Evolutionary conservation across 2,113 vertebrate genomes (phyloP).

Genomic region (Oryzias woworae): DNA sequence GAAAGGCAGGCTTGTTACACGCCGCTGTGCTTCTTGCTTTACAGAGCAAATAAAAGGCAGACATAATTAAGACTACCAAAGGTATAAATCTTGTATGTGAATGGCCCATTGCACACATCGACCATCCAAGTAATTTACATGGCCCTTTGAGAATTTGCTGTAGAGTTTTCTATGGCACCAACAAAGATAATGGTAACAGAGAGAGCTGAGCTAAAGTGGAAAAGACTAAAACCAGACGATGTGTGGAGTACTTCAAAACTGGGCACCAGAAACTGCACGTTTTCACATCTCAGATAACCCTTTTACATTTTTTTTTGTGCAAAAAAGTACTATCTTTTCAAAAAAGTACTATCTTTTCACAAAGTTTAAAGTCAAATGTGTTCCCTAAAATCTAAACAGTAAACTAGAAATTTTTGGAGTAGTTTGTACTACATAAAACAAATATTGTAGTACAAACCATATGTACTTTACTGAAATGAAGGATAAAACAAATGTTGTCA

Average conservation of each 20-base stretch:
- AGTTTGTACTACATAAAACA: no score
- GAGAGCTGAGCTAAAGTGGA: neutral
- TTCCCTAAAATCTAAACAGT: no score
- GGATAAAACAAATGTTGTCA: no score
- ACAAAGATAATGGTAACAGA: slow-evolving; percentile 33
- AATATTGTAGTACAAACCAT: no score
- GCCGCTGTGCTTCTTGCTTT: slow-evolving; percentile 68
- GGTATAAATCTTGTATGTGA: slow-evolving; percentile 73
- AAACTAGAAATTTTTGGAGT: no score
- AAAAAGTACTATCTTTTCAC: no score
- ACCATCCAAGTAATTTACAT: slow-evolving; percentile 69
- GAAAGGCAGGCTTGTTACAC: slow-evolving; percentile 59
- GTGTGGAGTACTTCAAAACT: slow-evolving; percentile 8
- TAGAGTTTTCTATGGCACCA: slow-evolving; percentile 55
- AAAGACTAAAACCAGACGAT: slow-evolving; percentile 5
- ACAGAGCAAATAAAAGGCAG: slow-evolving; percentile 75
- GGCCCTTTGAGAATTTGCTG: slow-evolving; percentile 66
- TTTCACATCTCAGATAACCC: neutral
- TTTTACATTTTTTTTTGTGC: no score
- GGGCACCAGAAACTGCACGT: slow-evolving; percentile 1
- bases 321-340: no score
- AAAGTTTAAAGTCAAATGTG: no score
- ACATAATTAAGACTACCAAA: slow-evolving; percentile 74
- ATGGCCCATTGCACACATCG: slow-evolving; percentile 74
- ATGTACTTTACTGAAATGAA: no score